These are phyloP conservation scores for Balearica regulorum DNA, from an alignment of 2,797 vertebrate genomes.

Conservation along the genomic window DNA sequence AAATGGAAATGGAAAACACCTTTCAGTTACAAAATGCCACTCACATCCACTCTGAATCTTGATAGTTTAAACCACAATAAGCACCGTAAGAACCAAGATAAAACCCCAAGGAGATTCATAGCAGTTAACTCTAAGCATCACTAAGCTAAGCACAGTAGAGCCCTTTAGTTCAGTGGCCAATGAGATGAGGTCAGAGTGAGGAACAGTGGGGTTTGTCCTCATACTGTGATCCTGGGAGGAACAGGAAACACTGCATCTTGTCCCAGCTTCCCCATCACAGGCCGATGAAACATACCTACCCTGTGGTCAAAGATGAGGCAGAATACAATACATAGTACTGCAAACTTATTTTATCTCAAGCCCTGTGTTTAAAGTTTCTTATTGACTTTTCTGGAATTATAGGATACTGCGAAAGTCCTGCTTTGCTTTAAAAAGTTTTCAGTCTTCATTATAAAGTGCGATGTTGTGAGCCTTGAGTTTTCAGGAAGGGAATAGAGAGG, in stretches of 20 bases:
- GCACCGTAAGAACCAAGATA: not conserved
- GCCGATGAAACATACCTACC: not conserved
- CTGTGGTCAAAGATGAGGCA: not conserved
- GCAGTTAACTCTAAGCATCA: not conserved
- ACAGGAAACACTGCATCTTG: not conserved
- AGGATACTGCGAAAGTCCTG: not conserved
- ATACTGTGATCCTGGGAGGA: not conserved
- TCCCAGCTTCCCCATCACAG: not conserved
- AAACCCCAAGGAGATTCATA: not conserved
- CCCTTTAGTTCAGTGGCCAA: not conserved
- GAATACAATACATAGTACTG: not conserved
- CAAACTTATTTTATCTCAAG: not conserved
- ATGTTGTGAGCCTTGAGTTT: not conserved
- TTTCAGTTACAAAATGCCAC: slow-evolving; percentile 36
- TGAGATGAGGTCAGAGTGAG: not conserved
- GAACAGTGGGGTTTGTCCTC: not conserved
- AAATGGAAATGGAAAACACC: slow-evolving; percentile 58
- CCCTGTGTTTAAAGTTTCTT: not conserved
- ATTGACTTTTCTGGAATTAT: not conserved
- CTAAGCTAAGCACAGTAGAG: not conserved
- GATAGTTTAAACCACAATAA: not conserved
- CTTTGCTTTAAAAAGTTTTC: not conserved
- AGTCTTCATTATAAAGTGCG: not conserved
- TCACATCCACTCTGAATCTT: not conserved
- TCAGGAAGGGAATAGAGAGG: not conserved